Evolutionary conservation across 1,140 invertebrate species (phyloP), one percentile per base, ranked within the genome.

Genomic region (Zeugodacus cucurbitae): DNA sequence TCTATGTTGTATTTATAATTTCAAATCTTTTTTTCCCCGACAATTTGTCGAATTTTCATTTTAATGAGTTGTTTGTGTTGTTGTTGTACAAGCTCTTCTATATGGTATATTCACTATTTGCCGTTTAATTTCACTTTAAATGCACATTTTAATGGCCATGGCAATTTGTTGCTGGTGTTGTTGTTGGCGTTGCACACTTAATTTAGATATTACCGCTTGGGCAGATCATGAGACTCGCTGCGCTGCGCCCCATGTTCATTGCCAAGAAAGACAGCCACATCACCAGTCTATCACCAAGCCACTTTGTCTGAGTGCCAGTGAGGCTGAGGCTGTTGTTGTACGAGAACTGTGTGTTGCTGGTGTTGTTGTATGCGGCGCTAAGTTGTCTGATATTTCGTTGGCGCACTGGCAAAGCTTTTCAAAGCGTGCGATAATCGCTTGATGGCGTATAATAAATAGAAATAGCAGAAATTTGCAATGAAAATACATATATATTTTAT

Each of bases 81-180:
- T 20, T 67, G 2, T 29, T 64, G 8, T 32, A 29, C 26, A 29
- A 3, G 26, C 44, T 14, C 11, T 14, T 48, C 2, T 11, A 48
- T 34, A 29, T 67, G 14, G 26, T 17, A 20, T 62, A 22, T 62
- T 62, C 32, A 20, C 34, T 74, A 0, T 34, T 22, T 74, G 20
- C 67, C 20, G 67, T 37, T 37, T 37, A 74, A 74, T 74, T 74
- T 74, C 67, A 74, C 32, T 74, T 32, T 74, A 74, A 74, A 74
- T 74, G 67, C 34, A 74, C 67, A 74, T 74, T 74, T 74, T 74
- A 74, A 74, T 37, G 34, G 34, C 67, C 67, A 20, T 74, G 22
- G 22, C 67, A 62, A 11, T 62, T 67, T 67, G 6, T 74, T 74
- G 67, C 20, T 22, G 34, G 22, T 74, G 67, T 74, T 22, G 29